phyloP scores from a whole-genome alignment of 1,140 invertebrate genomes.

The Thaumatotibia leucotreta region DNA sequence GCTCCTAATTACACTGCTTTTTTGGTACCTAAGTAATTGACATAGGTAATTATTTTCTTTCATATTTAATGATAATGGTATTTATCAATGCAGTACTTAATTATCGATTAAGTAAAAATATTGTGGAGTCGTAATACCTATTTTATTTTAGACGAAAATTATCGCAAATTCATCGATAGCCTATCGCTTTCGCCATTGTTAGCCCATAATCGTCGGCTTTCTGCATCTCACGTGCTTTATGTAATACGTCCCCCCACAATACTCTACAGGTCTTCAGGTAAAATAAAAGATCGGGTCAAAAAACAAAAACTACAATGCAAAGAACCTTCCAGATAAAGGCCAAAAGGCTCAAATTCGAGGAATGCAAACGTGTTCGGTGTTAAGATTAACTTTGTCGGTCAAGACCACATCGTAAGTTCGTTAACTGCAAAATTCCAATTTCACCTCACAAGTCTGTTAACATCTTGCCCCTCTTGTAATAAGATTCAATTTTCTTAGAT shows the following conservation, averaged over 20 bases:
- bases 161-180: slow-evolving; percentile 33
- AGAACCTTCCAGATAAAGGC: background rate
- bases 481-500: background rate
- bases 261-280: slow-evolving; percentile 21
- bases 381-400: slow-evolving; percentile 8
- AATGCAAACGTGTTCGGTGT: background rate
- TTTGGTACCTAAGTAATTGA: no score
- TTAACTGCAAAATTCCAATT: background rate
- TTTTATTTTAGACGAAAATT: background rate
- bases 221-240: slow-evolving; percentile 55
- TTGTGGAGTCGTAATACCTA: no score
- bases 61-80: no score
- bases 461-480: background rate
- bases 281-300: background rate
- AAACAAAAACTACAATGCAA: background rate
- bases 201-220: slow-evolving; percentile 43
- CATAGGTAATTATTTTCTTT: no score
- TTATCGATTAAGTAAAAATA: no score
- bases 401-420: slow-evolving; percentile 9
- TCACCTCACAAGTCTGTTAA: background rate
- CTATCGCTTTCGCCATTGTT: slow-evolving; percentile 43
- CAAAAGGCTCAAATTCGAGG: background rate
- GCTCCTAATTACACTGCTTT: no score
- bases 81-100: no score
- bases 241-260: slow-evolving; percentile 38